Evolutionary conservation across 2,888 invertebrate genomes (phyloP), one percentile per base, ranked within the genome.

Genomic region (Leptothorax acervorum): DNA sequence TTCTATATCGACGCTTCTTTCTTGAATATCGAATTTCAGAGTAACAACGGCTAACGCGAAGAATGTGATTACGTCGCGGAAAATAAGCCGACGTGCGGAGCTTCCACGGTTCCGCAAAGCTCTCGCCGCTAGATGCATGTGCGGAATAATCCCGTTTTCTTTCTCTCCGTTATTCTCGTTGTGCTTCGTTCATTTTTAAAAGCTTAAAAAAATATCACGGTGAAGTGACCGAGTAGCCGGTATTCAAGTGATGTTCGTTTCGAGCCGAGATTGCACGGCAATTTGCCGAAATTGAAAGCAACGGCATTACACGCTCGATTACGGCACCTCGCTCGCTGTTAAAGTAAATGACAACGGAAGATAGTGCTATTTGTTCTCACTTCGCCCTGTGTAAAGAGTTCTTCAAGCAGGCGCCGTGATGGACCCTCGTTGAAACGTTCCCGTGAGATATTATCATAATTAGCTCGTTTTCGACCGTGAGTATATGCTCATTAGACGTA

Each of bases 201-300:
- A 53, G 57, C 45, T 66, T 45, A 45, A 45, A 15, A n/a, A 57
- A 31, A 35, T 18, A 15, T n/a, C 53, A 15, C 15, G 57, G 57
- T 18, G n/a, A 35, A 45, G 42, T 45, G 45, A 60, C 28, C 62
- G 35, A 53, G 71, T n/a, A 35, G 23, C 39, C 35, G 62, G 48
- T 48, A 57, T 71, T 71, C 57, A 45, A 57, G 70, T 6, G 28
- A n/a, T n/a, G 42, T 45, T 28, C 18, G 18, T 15, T 60, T 23
- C 71, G 45, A 12, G 57, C 15, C 12, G 42, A 35, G 79, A 79
- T 71, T 79, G 73, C 79, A 73, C 60, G 79, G 60, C 28, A 57
- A 81, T 81, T 71, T 60, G 79, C 71, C 60, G 71, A 81, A 79
- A 81, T 71, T 71, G 79, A 81, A 81, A 81, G 73, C 78, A 60